phyloP scores from a whole-genome alignment of 2,113 vertebrate genomes.

The Lagopus leucura region DNA sequence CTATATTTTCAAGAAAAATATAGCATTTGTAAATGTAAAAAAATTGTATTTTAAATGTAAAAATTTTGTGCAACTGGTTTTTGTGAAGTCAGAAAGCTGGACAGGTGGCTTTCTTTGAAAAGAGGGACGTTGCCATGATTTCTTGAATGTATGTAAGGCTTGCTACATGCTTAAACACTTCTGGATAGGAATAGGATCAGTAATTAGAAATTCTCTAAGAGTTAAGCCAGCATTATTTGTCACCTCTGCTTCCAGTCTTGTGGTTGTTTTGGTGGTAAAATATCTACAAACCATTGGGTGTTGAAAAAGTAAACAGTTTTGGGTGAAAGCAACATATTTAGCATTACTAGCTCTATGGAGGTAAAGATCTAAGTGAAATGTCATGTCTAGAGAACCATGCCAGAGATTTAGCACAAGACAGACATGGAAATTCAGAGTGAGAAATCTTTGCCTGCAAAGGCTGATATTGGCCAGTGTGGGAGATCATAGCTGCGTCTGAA shows the following conservation, averaged over 20 bases:
- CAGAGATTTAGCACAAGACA: background rate
- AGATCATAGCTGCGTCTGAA: background rate
- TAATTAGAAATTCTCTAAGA: background rate
- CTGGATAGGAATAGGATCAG: background rate
- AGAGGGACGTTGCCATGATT: background rate
- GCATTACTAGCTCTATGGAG: background rate
- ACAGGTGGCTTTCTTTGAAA: background rate
- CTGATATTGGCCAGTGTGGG: background rate
- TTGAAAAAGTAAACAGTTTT: background rate
- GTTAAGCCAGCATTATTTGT: background rate
- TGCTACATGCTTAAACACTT: background rate
- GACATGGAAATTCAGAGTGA: background rate
- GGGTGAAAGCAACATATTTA: background rate
- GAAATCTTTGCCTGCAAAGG: background rate
- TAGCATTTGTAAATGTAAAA: background rate
- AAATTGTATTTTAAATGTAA: background rate
- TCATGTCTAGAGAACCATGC: background rate
- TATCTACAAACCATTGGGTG: background rate
- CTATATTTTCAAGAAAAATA: background rate
- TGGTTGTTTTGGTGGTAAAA: background rate
- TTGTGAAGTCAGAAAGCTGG: background rate
- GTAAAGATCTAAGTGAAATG: background rate
- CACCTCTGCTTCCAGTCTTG: background rate
- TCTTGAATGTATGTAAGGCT: background rate
- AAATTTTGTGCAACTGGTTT: background rate